phyloP scores from a whole-genome alignment of 2,888 invertebrate species.

The Leptogaster cylindrica region DNA sequence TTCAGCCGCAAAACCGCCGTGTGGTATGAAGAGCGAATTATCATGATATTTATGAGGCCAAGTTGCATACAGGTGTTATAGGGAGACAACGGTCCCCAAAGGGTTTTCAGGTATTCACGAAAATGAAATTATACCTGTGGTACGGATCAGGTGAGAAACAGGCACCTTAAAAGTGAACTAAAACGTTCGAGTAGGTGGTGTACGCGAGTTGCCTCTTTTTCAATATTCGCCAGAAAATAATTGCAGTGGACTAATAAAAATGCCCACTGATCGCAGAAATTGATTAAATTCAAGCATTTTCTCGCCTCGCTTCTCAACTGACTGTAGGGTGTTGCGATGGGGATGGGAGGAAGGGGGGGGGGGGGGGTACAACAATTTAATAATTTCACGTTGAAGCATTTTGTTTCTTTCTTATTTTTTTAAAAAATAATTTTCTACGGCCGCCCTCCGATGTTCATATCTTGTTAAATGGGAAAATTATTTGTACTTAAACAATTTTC shows the following conservation, averaged over 20 bases:
- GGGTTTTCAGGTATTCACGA: slow-evolving; percentile 11
- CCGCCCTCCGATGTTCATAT: neutral
- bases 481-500: slow-evolving; percentile 34
- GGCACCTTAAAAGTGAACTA: slow-evolving; percentile 27
- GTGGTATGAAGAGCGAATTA: neutral
- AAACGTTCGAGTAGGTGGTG: neutral
- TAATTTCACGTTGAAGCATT: slow-evolving; percentile 33
- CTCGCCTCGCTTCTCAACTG: slow-evolving; percentile 30
- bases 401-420: neutral
- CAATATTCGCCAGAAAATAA: neutral
- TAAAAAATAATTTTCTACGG: neutral
- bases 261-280: slow-evolving; percentile 31
- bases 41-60: no score
- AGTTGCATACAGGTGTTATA: no score
- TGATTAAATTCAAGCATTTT: slow-evolving; percentile 34
- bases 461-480: slow-evolving; percentile 39
- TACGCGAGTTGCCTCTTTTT: neutral
- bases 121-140: slow-evolving; percentile 12
- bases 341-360: no score
- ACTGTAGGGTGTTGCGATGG: no score
- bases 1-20: slow-evolving; percentile 5
- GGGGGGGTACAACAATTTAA: no score
- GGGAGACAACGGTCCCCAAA: neutral
- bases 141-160: slow-evolving; percentile 29
- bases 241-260: slow-evolving; percentile 18